Base-by-base conservation (phyloP, 2,888 invertebrate species). In the Meteorus colon region DNA sequence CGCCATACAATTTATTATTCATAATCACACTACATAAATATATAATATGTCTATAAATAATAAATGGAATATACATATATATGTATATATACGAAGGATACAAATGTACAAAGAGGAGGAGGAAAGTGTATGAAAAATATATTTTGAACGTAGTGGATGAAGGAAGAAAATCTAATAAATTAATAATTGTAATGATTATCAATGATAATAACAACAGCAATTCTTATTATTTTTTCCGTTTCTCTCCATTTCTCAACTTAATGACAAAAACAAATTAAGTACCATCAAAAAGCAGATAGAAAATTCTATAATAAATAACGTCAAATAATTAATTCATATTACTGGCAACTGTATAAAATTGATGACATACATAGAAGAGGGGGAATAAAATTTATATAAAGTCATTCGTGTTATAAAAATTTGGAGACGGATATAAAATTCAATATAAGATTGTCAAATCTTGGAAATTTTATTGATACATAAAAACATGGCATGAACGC, bases 1-100 rank as follows among this genome's bases (percentile, higher is more conserved):
- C 79, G 78, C 75, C 79, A 8, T 19, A 79, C 82, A 84, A 86
- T 87, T 86, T 85, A 86, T 86, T 87, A 87, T 88, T 87, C 19
- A 55, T 85, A 87, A 86, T 87, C 85, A 84, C 83, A 82, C 83
- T 85, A 84, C 83, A 82, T 83, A 74, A 14, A 68, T 51, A 51
- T 45, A 45, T 67, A 14, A 24, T 66, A 19, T 14, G 34, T 66
- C 10, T 45, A 41, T 66, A 66, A 41, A 41, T 41, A 41, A 12
- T 8, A 41, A 41, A 41, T 41, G 12, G 8, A 2, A 8, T 34
- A 10, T 45, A 45, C 16, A 48, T 16, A n/a, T 48, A 51, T 19
- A 4, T 51, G 16, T 51, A n/a, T 51, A 19, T 4, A 51, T 51
- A 51, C n/a, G 51, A 5, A 51, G n/a, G n/a, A 51, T 51, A 55